These are phyloP conservation scores for Catharus fuscescens DNA, from an alignment of 2,113 vertebrate genomes.

Conservation along the genomic window DNA sequence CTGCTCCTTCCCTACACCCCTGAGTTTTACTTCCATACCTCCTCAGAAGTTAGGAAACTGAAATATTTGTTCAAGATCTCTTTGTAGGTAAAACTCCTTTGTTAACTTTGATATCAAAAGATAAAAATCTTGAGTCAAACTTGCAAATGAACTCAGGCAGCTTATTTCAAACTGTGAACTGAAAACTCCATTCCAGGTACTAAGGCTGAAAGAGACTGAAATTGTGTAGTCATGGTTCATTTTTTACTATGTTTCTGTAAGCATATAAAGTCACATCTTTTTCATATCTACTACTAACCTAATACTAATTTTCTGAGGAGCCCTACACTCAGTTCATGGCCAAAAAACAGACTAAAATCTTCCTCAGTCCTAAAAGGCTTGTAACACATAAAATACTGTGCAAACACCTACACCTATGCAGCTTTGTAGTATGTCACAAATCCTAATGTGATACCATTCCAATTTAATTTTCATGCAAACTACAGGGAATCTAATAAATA, in stretches of 20 bases:
- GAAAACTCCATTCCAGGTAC: not conserved
- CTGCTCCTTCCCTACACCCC: accelerated
- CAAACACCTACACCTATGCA: not conserved
- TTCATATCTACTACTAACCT: not conserved
- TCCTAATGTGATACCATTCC: not conserved
- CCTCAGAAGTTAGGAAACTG: not conserved
- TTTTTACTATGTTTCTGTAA: not conserved
- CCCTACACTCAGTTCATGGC: not conserved
- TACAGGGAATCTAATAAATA: not conserved
- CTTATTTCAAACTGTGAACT: not conserved
- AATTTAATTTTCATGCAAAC: not conserved
- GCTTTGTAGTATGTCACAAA: not conserved
- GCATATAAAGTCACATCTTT: not conserved
- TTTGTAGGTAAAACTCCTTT: not conserved
- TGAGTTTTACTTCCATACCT: not conserved
- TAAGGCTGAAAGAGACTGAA: not conserved
- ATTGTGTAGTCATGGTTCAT: not conserved
- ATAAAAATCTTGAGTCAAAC: not conserved
- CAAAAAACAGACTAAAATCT: not conserved
- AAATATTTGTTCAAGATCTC: not conserved
- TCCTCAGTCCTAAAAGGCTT: not conserved
- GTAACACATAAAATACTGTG: not conserved
- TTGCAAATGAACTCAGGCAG: not conserved
- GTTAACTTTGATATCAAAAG: not conserved
- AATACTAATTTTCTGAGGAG: not conserved